phyloP scores from a whole-genome alignment of 1,140 invertebrate species.

The Camponotus vicinus region DNA sequence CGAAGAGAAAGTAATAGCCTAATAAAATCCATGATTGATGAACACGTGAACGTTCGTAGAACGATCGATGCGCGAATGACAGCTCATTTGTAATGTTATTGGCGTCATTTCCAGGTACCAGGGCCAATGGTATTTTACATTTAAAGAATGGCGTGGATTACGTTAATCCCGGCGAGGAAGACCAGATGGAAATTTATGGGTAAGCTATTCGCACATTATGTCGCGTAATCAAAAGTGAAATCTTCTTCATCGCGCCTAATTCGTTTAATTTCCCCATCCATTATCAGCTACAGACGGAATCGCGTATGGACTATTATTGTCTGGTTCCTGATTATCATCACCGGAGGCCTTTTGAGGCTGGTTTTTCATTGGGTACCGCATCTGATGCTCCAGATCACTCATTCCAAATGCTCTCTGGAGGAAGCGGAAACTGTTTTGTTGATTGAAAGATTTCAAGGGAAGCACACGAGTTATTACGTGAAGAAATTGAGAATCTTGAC shows the following conservation, averaged over 20 bases:
- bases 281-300: constrained; percentile 86
- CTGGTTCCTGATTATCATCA: constrained; percentile 88
- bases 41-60: constrained; percentile 23
- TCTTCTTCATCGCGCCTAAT: constrained; percentile 9
- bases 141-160: constrained; percentile 86
- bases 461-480: constrained; percentile 87
- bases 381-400: constrained; percentile 88
- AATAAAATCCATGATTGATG: constrained; percentile 5
- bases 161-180: constrained; percentile 89
- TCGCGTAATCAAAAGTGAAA: background rate
- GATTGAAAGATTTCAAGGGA: constrained; percentile 87
- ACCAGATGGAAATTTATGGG: constrained; percentile 89
- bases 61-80: background rate
- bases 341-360: constrained; percentile 88
- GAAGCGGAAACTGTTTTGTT: constrained; percentile 88
- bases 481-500: constrained; percentile 84
- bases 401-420: constrained; percentile 87
- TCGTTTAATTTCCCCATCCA: background rate
- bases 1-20: constrained; percentile 19
- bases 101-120: constrained; percentile 80
- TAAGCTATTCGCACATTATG: constrained; percentile 58
- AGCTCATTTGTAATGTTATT: background rate
- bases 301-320: constrained; percentile 84
- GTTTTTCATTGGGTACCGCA: constrained; percentile 90
- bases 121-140: constrained; percentile 81